A percentile compares a stretch with the other conserved stretches of the same genome.
Evolutionary conservation across 1,140 invertebrate genomes (phyloP).

Genomic region (Drosophila nebulosa): DNA sequence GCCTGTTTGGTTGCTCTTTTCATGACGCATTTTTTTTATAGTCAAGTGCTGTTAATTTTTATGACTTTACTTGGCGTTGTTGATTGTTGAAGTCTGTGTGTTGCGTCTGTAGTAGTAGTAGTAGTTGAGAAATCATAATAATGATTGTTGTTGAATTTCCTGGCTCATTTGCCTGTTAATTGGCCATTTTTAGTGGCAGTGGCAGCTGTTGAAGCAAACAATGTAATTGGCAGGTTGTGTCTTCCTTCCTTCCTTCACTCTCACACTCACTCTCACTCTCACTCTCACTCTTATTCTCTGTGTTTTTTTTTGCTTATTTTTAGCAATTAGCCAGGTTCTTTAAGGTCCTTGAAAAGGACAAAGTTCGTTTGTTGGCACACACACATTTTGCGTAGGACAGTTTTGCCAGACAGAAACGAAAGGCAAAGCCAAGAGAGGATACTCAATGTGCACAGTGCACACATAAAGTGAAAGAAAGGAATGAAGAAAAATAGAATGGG

Average conservation of each 20-base stretch:
- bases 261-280: too few species aligned
- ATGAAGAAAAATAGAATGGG: background rate
- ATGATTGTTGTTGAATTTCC: constrained; percentile 8
- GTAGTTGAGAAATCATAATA: constrained; percentile 4
- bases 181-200: constrained; percentile 11
- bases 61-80: constrained; percentile 5
- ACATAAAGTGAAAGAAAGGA: background rate
- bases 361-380: background rate
- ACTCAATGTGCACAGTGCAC: background rate
- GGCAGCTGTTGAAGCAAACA: constrained; percentile 10
- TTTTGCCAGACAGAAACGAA: background rate
- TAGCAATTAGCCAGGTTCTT: background rate
- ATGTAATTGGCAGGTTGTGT: constrained; percentile 10
- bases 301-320: background rate
- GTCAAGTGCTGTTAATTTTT: constrained; percentile 4
- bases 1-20: background rate
- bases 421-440: background rate
- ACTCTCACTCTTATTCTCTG: background rate
- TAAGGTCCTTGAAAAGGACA: constrained; percentile 2
- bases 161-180: constrained; percentile 10
- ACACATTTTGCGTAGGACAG: background rate
- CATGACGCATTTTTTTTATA: constrained; percentile 8
- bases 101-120: background rate
- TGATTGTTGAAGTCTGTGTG: background rate
- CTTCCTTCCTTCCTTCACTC: too few species aligned